Base-by-base conservation (phyloP, 2,888 invertebrate species). In the Lithophane ornitopus region DNA sequence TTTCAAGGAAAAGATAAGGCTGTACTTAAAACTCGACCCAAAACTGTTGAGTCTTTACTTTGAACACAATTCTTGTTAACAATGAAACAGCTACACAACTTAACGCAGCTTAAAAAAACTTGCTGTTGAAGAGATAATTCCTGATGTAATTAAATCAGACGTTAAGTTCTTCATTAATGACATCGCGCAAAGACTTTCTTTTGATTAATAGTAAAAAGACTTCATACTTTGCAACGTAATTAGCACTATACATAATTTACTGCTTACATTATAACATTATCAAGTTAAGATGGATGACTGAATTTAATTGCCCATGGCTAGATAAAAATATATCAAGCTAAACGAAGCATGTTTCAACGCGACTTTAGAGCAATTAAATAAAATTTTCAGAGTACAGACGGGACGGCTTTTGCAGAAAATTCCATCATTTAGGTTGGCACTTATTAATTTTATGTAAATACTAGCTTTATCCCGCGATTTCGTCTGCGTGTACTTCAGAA, bases 231-330 rank as follows among this genome's bases (percentile, higher is more conserved):
- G 26, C 56, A 54, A 68, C 19, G 41, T 49, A 61, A 84, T 72
- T 74, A 81, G 11, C 46, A 52, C 7, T 69, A 11, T 54, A 34
- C 34, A 3, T 34, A 69, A 61, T 12, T 61, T 76, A 74, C 26
- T 70, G 63, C 69, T 49, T 54, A 54, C 22, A 62, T 67, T 77
- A 34, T 34, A 77, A 71, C 74, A 77, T 81, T 85, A 59, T 0
- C 12, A 74, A 62, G 61, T n/a, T 22, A 68, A 76, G 70, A 81
- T 81, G 74, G 52, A 85, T 83, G 63, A 0, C 54, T 70, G 58
- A 74, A 74, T 67, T 41, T 44, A 62, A 70, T 78, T 34, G 34
- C 34, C 34, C 34, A 34, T 39, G 44, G 3, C 9, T n/a, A 14
- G 12, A 56, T 34, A 12, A 46, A 79, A 66, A 62, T 52, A 58